These are phyloP conservation scores for Scaeva pyrastri DNA, from an alignment of 2,888 invertebrate species.

Conservation along the genomic window DNA sequence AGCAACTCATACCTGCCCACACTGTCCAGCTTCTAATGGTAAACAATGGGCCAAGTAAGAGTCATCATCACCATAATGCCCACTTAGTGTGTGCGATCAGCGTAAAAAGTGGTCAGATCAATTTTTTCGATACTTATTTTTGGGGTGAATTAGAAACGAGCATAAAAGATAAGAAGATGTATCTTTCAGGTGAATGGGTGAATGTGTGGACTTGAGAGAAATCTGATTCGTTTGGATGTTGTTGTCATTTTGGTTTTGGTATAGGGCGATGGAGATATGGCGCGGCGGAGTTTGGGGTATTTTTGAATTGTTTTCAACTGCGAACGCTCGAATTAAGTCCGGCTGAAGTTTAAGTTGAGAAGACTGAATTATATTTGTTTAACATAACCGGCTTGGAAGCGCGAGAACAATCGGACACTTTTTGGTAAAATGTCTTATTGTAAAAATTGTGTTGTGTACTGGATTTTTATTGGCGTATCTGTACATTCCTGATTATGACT, in stretches of 20 bases:
- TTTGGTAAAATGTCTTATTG: not conserved
- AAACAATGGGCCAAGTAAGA: not conserved
- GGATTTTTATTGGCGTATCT: constrained; percentile 17
- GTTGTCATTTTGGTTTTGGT: constrained; percentile 20
- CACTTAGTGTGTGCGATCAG: constrained; percentile 67
- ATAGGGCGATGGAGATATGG: too few relatives aligned
- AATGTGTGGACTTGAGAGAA: constrained; percentile 37
- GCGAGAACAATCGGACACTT: constrained; percentile 24
- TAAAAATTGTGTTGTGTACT: constrained; percentile 13
- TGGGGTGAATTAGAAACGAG: constrained; percentile 46
- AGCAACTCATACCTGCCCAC: constrained; percentile 47
- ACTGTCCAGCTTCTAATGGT: not conserved
- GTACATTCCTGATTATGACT: constrained; percentile 39
- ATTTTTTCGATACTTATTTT: constrained; percentile 34
- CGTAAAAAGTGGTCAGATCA: constrained; percentile 59
- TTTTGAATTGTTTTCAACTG: constrained; percentile 47
- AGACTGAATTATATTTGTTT: constrained; percentile 47
- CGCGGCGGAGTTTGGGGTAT: constrained; percentile 18
- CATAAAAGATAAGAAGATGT: constrained; percentile 24
- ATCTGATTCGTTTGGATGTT: constrained; percentile 28
- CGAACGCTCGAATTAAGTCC: constrained; percentile 6
- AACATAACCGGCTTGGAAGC: constrained; percentile 51
- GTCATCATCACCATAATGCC: constrained; percentile 51
- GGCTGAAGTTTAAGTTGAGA: constrained; percentile 8
- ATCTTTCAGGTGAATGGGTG: constrained; percentile 20